Percentiles rank a stretch among this genome's conserved stretches.
Conservation (phyloP, 2,797 vertebrate genomes). For the Phoxinus dragarum region DNA sequence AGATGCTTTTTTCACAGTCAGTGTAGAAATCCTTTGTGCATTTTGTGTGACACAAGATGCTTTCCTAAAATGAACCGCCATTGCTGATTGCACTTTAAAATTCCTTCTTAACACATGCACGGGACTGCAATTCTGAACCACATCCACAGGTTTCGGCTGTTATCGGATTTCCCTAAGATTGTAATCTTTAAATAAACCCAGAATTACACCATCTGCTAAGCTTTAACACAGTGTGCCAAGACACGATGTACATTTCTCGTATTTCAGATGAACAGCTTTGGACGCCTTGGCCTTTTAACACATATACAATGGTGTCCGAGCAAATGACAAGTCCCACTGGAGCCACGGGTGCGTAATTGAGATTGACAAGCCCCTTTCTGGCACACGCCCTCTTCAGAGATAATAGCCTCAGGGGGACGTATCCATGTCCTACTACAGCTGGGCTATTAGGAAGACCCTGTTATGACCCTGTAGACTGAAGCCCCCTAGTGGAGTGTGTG, state of each 20-base stretch:
- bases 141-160: not conserved
- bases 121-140: not conserved
- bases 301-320: conserved; percentile 59
- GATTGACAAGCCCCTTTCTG: conserved; percentile 54
- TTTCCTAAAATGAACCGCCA: not conserved
- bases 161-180: conserved; percentile 33
- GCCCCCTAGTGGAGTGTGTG: conserved; percentile 11
- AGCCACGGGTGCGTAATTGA: conserved; percentile 41
- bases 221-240: conserved; percentile 35
- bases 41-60: not conserved
- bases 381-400: conserved; percentile 61
- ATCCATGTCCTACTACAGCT: conserved; percentile 49
- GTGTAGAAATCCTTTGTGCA: not conserved
- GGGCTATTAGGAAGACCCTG: conserved; percentile 32
- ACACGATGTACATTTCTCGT: conserved; percentile 42
- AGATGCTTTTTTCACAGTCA: not conserved
- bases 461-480: conserved; percentile 19
- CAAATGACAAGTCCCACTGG: conserved; percentile 59
- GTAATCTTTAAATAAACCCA: conserved; percentile 32
- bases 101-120: not conserved
- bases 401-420: conserved; percentile 51
- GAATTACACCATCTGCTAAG: conserved; percentile 44
- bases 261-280: conserved; percentile 63
- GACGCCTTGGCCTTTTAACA: conserved; percentile 35
- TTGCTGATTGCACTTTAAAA: not conserved